A percentile compares a stretch with the other conserved stretches of the same genome.
phyloP scores from a whole-genome alignment of 2,113 vertebrate genomes.

The Oceanites oceanicus region DNA sequence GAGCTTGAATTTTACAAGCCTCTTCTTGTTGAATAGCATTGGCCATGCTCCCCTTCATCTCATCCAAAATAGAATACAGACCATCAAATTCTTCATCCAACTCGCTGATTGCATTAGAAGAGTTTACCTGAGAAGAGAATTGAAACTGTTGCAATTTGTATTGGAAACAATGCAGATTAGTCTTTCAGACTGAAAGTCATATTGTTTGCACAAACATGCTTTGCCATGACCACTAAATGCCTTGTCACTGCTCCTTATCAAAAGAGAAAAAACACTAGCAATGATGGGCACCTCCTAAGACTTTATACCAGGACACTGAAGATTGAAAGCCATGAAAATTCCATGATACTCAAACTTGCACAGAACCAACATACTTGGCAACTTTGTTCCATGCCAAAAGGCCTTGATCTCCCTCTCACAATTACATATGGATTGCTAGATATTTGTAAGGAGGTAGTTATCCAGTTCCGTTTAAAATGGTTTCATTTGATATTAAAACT shows the following conservation, averaged over 20 bases:
- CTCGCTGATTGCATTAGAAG: slow-evolving; percentile 83
- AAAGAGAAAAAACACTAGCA: not conserved
- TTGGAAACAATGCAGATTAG: not conserved
- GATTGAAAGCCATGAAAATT: not conserved
- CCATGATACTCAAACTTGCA: not conserved
- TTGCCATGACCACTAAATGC: not conserved
- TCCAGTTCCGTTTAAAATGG: not conserved
- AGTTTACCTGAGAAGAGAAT: slow-evolving; percentile 79
- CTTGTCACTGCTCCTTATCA: not conserved
- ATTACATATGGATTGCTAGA: not conserved
- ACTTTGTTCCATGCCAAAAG: not conserved
- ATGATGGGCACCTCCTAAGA: not conserved
- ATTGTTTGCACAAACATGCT: not conserved
- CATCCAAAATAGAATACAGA: slow-evolving; percentile 82
- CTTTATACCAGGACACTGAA: not conserved
- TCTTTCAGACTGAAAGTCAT: not conserved
- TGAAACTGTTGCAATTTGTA: not conserved
- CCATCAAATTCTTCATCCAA: slow-evolving; percentile 91
- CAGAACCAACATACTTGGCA: not conserved
- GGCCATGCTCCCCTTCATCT: slow-evolving; percentile 85
- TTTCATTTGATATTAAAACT: not conserved
- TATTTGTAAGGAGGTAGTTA: not conserved
- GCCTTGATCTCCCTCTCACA: not conserved
- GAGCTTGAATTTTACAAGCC: slow-evolving; percentile 82
- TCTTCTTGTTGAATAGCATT: slow-evolving; percentile 84